Conservation (phyloP, 1,140 invertebrate species). For the Plectrocnemia conspersa region DNA sequence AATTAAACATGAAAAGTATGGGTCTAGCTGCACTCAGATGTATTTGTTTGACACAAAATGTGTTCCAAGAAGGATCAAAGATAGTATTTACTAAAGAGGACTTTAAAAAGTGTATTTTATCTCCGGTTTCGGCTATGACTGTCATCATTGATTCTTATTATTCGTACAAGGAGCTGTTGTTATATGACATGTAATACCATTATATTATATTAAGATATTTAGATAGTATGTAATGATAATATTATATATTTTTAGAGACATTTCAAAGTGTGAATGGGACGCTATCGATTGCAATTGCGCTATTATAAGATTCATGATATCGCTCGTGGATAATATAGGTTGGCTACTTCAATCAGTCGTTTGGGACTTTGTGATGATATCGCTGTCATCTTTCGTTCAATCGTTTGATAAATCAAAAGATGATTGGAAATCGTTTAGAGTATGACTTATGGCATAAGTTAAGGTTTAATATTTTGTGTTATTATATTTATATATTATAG, state of each 20-base stretch:
- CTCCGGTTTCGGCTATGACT: slow-evolving; percentile 20
- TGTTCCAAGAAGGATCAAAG: slow-evolving; percentile 7
- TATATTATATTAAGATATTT: slow-evolving; percentile 4
- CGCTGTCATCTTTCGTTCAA: slow-evolving; percentile 28
- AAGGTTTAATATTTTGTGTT: not conserved
- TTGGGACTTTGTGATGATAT: slow-evolving; percentile 34
- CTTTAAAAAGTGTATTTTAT: slow-evolving; percentile 18
- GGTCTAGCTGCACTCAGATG: slow-evolving; percentile 22
- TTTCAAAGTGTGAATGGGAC: slow-evolving; percentile 18
- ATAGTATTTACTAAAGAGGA: slow-evolving; percentile 21
- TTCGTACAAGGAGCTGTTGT: slow-evolving; percentile 26
- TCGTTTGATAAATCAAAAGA: slow-evolving; percentile 30
- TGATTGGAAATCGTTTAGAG: slow-evolving; percentile 27
- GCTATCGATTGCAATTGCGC: slow-evolving; percentile 22
- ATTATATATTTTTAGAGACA: slow-evolving; percentile 18
- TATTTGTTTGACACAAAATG: slow-evolving; percentile 22
- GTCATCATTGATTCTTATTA: slow-evolving; percentile 32
- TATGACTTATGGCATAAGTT: slow-evolving; percentile 3
- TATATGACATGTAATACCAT: slow-evolving; percentile 26
- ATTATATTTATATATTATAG: slow-evolving; percentile 25
- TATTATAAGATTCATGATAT: slow-evolving; percentile 26
- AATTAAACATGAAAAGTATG: slow-evolving; percentile 20
- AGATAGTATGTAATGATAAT: not conserved
- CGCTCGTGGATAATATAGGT: slow-evolving; percentile 16
- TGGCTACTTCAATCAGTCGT: slow-evolving; percentile 28